These are phyloP conservation scores for Leptogaster cylindrica DNA, from an alignment of 2,888 invertebrate genomes.

Conservation along the genomic window DNA sequence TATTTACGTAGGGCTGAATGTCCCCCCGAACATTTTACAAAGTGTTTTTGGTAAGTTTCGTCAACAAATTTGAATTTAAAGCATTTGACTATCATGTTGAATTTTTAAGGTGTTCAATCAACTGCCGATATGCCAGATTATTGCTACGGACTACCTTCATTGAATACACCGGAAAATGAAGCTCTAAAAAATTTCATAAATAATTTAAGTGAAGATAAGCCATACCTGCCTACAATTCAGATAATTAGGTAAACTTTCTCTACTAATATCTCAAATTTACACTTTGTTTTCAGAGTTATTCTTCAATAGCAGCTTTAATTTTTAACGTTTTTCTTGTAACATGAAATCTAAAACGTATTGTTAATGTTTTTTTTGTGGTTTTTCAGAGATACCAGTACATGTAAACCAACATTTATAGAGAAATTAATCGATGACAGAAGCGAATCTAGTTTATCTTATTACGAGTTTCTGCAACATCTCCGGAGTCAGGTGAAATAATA, in stretches of 20 bases:
- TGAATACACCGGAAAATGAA: constrained; percentile 77
- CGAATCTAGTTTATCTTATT: constrained; percentile 93
- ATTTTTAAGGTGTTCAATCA: constrained; percentile 69
- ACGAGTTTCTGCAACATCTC: constrained; percentile 97
- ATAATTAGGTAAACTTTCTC: constrained; percentile 76
- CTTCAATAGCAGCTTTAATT: not conserved
- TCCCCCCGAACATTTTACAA: constrained; percentile 75
- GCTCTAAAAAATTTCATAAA: constrained; percentile 80
- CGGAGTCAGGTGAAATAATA: constrained; percentile 85
- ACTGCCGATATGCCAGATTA: constrained; percentile 79
- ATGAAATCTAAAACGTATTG: no score
- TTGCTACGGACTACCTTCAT: constrained; percentile 76
- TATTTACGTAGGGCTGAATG: constrained; percentile 82
- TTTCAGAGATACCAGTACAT: constrained; percentile 88
- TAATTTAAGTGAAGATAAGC: constrained; percentile 84
- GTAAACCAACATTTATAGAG: constrained; percentile 81
- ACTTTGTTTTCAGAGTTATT: no score
- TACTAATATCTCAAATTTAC: not conserved
- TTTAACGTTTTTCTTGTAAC: not conserved
- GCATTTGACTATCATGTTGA: constrained; percentile 34
- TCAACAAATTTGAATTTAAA: not conserved
- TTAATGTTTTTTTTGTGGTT: no score
- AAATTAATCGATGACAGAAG: constrained; percentile 92
- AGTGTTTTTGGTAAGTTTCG: constrained; percentile 70
- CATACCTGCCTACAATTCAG: constrained; percentile 78